Percentiles rank a stretch among this genome's conserved stretches.
Conservation (phyloP, 2,888 invertebrate genomes). For the Pheosia tremula region DNA sequence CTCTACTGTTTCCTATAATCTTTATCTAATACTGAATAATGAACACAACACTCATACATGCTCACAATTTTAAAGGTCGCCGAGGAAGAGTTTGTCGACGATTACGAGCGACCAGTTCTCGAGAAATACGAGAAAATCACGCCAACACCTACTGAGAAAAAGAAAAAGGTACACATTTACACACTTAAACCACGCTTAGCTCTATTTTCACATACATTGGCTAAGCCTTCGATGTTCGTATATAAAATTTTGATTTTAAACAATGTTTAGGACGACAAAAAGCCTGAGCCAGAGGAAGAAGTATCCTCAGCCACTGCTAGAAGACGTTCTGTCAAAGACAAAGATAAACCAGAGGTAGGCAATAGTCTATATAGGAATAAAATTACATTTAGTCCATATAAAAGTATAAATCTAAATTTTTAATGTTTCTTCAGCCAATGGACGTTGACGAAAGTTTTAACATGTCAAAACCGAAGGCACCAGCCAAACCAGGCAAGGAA, state of each 20-base stretch:
- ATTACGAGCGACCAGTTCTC: constrained; percentile 90
- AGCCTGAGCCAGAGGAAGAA: constrained; percentile 62
- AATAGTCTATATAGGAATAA: background rate
- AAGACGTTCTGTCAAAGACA: constrained; percentile 74
- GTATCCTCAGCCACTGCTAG: constrained; percentile 66
- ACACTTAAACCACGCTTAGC: constrained; percentile 4
- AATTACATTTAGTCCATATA: constrained; percentile 2
- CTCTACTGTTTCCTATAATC: constrained; percentile 11
- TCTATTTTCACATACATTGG: constrained; percentile 14
- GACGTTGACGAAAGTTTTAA: constrained; percentile 78
- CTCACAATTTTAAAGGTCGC: constrained; percentile 65
- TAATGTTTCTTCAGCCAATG: constrained; percentile 64
- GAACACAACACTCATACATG: constrained; percentile 32
- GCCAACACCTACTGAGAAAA: constrained; percentile 79
- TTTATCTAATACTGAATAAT: constrained; percentile 12
- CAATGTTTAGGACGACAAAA: constrained; percentile 59
- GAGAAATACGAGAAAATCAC: constrained; percentile 88
- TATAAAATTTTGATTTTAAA: background rate
- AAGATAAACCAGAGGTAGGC: constrained; percentile 75
- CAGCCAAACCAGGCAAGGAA: constrained; percentile 69
- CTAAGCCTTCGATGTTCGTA: background rate
- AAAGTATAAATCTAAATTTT: constrained; percentile 9
- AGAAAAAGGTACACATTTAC: constrained; percentile 75
- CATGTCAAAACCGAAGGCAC: constrained; percentile 69
- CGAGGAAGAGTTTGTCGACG: constrained; percentile 83